Evolutionary conservation across 2,888 invertebrate genomes (phyloP).

Genomic region (Acanthacorydalis orientalis): DNA sequence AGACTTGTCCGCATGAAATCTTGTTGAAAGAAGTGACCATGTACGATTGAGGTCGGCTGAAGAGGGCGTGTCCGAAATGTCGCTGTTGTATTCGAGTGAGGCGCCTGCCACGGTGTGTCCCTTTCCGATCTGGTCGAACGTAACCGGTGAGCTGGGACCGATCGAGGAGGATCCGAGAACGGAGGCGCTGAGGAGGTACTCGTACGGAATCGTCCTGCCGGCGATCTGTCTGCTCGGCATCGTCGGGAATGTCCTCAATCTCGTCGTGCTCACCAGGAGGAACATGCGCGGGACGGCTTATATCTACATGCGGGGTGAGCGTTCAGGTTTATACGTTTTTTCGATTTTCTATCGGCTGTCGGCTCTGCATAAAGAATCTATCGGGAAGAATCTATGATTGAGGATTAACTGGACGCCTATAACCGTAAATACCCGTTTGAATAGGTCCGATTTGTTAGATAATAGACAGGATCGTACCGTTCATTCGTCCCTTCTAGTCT

Average conservation of each 20-base stretch:
- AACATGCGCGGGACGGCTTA: conserved; percentile 68
- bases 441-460: no score
- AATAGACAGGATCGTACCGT: no score
- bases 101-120: conserved; percentile 18
- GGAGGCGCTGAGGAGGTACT: conserved; percentile 36
- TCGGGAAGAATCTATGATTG: no score
- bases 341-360: no score
- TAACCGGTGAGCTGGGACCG: conserved; percentile 15
- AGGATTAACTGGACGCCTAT: no score
- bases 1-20: no score
- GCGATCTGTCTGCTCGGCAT: conserved; percentile 55
- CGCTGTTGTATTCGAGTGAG: conserved; percentile 24
- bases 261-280: conserved; percentile 57
- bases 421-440: no score
- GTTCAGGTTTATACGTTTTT: not conserved
- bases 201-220: conserved; percentile 50
- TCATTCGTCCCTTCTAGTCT: no score
- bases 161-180: conserved; percentile 39
- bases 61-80: conserved; percentile 17
- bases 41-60: no score
- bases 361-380: no score
- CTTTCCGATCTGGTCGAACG: conserved; percentile 20
- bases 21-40: no score
- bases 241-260: conserved; percentile 59
- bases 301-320: conserved; percentile 59